Evolutionary conservation across 2,888 invertebrate genomes (phyloP), one percentile per base, ranked within the genome.

Genomic region (Pachydiplax longipennis): DNA sequence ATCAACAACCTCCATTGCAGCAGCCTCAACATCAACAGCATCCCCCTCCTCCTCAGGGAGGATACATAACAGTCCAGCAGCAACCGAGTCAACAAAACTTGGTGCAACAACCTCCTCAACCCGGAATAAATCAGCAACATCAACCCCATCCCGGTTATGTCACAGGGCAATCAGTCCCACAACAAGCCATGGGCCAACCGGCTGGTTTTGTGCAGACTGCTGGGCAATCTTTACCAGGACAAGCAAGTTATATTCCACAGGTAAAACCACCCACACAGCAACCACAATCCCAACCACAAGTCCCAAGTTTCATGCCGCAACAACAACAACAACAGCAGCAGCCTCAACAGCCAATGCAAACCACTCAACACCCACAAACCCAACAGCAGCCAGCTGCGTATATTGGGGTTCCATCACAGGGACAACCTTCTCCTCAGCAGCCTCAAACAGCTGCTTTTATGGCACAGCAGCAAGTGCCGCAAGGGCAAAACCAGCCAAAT

Each of bases 1-100:
- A 90, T 53, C 91, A 91, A 61, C 90, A 91, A 73, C 91, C 81
- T 25, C 82, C 53, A 53, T 18, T 94, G 92, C 94, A 95, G 91
- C 94, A 95, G 91, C 95, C 95, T 94, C 95, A 95, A 92, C 94
- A 94, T 48, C 95, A 94, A 65, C 82, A 58, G 44, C 82, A 83
- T 15, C 91, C 80, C 3, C 53, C 90, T 13, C 90, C 73, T 22
- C 35, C 73, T 61, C 91, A 91, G 65, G 80, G 81, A 37, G 82
- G 73, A 48, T 83, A 73, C 22, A 91, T 73, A 58, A 83, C 65
- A 13, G 73, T 83, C 22, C 80, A 80, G 25, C 90, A 90, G 37
- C 90, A 65, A 12, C 91, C 53, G 12, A 44, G 53, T 73, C 92
- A 91, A 44, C 65, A 82, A 83, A 80, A 90, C 44, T 35, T 91